Evolutionary conservation across 2,888 invertebrate genomes (phyloP), one percentile per base, ranked within the genome.

Genomic region (Pogonocherus hispidulus): DNA sequence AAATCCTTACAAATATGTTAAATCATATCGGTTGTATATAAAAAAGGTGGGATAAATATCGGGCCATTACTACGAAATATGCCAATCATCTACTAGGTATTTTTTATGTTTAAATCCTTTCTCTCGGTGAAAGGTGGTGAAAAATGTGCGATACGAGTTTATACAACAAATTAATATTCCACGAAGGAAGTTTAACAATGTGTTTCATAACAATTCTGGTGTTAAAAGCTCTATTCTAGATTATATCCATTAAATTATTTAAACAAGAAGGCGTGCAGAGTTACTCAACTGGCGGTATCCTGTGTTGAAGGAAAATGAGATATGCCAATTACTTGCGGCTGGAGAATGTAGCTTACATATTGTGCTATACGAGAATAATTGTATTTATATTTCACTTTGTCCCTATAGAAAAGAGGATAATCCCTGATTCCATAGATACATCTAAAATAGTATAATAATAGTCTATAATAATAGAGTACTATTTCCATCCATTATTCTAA

Each of bases 111-210:
- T n/a, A n/a, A 41, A 41, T 41, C 41, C 41, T 41, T 41, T 41
- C 41, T 41, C 41, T 41, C 14, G 41, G 41, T 41, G 41, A 41
- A 41, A 41, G 41, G 41, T 41, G 41, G 41, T 41, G 41, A 41
- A 41, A 41, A 41, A 41, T 41, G 41, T 9, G 41, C 11, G 41
- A 41, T 41, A 41, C 41, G 41, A 41, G n/a, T n/a, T 14, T 14
- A 41, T 41, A 3, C n/a, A 41, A 41, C 41, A 41, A 41, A 41
- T 41, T 41, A 41, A 41, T 41, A 14, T 41, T 41, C 14, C 16
- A 16, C 14, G 41, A 14, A 41, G n/a, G 41, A 41, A 41, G 41
- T 41, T 1, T 41, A 41, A 41, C 41, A 41, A 41, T 14, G 16
- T 16, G 41, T 41, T 41, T 41, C 41, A 41, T 41, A 41, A 41